Percentiles rank a stretch among this genome's conserved stretches.
phyloP scores from a whole-genome alignment of 2,113 vertebrate species.

The Poeciliopsis retropinna region DNA sequence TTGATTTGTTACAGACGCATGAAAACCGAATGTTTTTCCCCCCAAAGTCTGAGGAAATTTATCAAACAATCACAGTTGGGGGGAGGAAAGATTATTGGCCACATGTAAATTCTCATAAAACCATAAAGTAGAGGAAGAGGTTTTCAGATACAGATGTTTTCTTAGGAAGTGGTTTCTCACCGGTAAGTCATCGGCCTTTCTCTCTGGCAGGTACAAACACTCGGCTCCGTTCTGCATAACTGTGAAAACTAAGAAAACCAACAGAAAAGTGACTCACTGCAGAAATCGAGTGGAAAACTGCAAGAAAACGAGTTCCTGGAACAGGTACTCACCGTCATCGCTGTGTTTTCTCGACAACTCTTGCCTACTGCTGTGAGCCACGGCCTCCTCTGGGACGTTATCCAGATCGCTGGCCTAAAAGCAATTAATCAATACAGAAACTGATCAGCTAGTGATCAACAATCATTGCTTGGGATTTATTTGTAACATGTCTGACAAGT shows the following conservation, averaged over 20 bases:
- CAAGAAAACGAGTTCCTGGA: background rate
- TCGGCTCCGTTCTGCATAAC: conserved; percentile 90
- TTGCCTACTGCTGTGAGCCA: conserved; percentile 79
- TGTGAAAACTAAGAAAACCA: conserved; percentile 86
- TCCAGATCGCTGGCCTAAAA: conserved; percentile 89
- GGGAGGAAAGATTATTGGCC: conserved; percentile 23
- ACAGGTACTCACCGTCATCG: conserved; percentile 86
- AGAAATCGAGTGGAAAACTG: conserved; percentile 5
- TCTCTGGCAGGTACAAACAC: conserved; percentile 81
- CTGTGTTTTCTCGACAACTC: conserved; percentile 87
- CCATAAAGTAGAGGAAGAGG: conserved; percentile 22
- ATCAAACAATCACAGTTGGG: conserved; percentile 21
- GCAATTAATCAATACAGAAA: background rate
- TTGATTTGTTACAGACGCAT: conserved; percentile 64
- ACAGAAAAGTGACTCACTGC: conserved; percentile 1
- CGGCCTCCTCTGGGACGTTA: conserved; percentile 89
- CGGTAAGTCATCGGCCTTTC: conserved; percentile 75
- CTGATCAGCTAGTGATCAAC: background rate
- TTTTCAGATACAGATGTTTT: background rate
- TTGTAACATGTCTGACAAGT: background rate
- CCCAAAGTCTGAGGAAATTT: conserved; percentile 67
- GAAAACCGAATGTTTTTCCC: conserved; percentile 52
- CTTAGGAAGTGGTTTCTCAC: conserved; percentile 66
- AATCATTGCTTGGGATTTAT: background rate
- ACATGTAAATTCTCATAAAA: conserved; percentile 51